phyloP scores from a whole-genome alignment of 2,888 invertebrate genomes.

The Muscina levida region DNA sequence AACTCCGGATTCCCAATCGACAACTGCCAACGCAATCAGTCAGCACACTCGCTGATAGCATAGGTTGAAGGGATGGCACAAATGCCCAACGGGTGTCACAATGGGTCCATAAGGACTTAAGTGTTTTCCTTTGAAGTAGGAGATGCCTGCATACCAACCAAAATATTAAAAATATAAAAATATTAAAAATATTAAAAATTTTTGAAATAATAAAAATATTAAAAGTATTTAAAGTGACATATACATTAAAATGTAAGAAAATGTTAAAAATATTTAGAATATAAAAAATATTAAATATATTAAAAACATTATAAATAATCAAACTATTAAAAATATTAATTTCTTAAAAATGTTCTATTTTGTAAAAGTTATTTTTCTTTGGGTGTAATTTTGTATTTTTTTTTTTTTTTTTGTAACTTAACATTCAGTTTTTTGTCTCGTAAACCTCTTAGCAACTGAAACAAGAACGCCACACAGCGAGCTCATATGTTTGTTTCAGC shows the following conservation, averaged over 20 bases:
- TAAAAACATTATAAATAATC: too few relatives aligned
- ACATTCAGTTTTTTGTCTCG: constrained; percentile 14
- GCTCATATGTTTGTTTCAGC: background rate
- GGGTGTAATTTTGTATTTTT: background rate
- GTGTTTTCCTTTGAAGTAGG: background rate
- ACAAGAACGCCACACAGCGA: background rate
- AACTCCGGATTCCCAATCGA: too few relatives aligned
- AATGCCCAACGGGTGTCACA: too few relatives aligned
- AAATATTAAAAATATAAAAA: background rate
- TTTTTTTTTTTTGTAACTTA: background rate
- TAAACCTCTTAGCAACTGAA: constrained; percentile 32
- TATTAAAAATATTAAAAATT: too few relatives aligned
- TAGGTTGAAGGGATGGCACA: too few relatives aligned
- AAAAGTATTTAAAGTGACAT: too few relatives aligned
- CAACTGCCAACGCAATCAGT: too few relatives aligned
- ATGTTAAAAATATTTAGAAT: background rate
- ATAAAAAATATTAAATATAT: background rate
- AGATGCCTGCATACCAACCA: background rate
- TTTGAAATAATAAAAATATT: background rate
- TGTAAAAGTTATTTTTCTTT: too few relatives aligned
- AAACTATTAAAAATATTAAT: too few relatives aligned
- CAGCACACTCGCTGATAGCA: too few relatives aligned
- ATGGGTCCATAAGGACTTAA: too few relatives aligned
- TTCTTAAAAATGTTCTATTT: too few relatives aligned
- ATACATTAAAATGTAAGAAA: background rate